Evolutionary conservation across 2,797 vertebrate genomes (phyloP), one percentile per base, ranked within the genome.

Genomic region (Enoplosus armatus): DNA sequence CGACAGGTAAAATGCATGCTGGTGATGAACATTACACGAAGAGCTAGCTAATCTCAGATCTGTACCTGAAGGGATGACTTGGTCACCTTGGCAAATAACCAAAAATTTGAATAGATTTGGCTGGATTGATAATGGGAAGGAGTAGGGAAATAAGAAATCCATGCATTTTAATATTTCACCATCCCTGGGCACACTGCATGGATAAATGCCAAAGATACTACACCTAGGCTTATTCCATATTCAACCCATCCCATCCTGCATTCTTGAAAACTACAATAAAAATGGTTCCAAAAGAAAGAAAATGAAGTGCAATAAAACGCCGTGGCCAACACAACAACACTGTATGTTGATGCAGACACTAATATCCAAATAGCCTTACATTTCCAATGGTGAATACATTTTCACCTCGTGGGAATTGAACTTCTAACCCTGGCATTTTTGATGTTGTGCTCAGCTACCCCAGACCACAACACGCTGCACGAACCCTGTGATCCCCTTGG

Each of bases 401-500:
- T 81, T 79, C n/a, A 6, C 22, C 67, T 31, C 15, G 24, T 58
- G 62, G 61, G 69, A 83, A 68, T 15, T 41, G 35, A 82, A 55
- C 39, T 12, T 65, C 55, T 22, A 71, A 70, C 56, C 51, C 51
- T 48, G 11, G 63, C 27, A 64, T 33, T 6, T 33, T 14, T 59
- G 0, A 0, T 71, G 35, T 61, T 61, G 37, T 59, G 41, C 58
- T 68, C 55, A 58, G 51, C 50, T 60, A 27, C 33, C 11, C 35
- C 26, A 29, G 12, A 85, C 77, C 76, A 84, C 75, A 79, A 69
- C 70, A 58, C 31, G 37, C 39, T 65, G 47, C 41, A 53, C 61
- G 1, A 82, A 77, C 59, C 59, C 65, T 72, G 58, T 64, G 81
- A 83, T 70, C 69, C 43, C n/a, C 15, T 10, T 24, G 45, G 50